Evolutionary conservation across 2,888 invertebrate species (phyloP).

Genomic region (Incurvaria masculella): DNA sequence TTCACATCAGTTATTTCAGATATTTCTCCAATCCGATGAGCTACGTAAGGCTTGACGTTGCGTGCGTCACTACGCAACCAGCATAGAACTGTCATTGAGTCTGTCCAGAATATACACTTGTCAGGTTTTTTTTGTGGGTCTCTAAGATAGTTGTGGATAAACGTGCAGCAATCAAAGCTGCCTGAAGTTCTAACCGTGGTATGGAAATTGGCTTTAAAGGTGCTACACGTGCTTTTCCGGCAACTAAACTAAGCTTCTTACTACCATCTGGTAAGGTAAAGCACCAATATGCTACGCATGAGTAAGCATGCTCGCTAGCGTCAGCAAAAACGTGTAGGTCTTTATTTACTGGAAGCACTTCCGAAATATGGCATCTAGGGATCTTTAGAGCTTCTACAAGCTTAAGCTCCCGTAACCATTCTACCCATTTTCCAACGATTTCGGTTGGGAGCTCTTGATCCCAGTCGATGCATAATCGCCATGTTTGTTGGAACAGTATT

Average conservation of each 20-base stretch:
- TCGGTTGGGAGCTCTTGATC: no score
- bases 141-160: slow-evolving; percentile 13
- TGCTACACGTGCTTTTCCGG: slow-evolving; percentile 10
- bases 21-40: slow-evolving; percentile 17
- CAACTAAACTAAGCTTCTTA: not conserved
- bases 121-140: slow-evolving; percentile 7
- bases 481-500: slow-evolving; percentile 3
- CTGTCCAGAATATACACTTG: slow-evolving; percentile 14
- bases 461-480: no score
- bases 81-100: slow-evolving; percentile 11
- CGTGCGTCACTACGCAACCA: slow-evolving; percentile 4
- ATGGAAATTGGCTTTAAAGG: slow-evolving; percentile 4
- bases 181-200: slow-evolving; percentile 14
- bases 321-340: slow-evolving; percentile 1
- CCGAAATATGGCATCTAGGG: no score
- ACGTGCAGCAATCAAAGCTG: slow-evolving; percentile 16
- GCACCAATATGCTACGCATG: not conserved
- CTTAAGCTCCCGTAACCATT: no score
- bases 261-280: not conserved
- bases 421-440: no score
- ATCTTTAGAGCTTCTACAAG: no score
- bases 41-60: slow-evolving; percentile 9
- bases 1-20: slow-evolving; percentile 13
- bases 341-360: no score
- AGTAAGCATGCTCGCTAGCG: not conserved